A percentile compares a stretch with the other conserved stretches of the same genome.
Evolutionary conservation across 2,113 vertebrate species (phyloP).

Genomic region (Xyrauchen texanus): DNA sequence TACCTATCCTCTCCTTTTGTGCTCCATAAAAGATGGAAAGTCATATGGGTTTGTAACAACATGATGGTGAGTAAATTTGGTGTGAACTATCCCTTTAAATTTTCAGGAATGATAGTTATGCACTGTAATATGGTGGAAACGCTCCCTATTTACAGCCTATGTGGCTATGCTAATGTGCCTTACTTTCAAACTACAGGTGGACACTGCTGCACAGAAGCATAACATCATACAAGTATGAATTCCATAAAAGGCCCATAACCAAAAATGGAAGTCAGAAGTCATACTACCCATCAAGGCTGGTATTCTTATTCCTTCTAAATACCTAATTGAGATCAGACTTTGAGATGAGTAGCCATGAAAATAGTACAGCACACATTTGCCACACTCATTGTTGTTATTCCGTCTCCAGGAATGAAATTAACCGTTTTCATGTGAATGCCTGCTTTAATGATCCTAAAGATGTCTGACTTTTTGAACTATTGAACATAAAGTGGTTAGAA

Average conservation of each 20-base stretch:
- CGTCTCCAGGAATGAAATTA: background rate
- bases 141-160: too few relatives aligned
- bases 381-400: too few relatives aligned
- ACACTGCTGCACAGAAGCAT: background rate
- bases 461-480: background rate
- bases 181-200: background rate
- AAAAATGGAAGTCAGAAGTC: slow-evolving; percentile 5
- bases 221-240: background rate
- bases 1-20: too few relatives aligned
- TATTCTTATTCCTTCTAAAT: background rate
- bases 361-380: background rate
- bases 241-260: background rate
- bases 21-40: too few relatives aligned
- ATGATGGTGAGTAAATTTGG: too few relatives aligned
- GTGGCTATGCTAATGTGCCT: background rate
- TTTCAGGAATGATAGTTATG: too few relatives aligned
- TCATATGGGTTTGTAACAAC: too few relatives aligned
- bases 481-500: background rate
- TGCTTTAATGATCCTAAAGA: too few relatives aligned
- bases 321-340: background rate
- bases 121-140: too few relatives aligned
- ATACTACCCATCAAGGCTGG: background rate
- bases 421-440: background rate
- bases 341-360: background rate
- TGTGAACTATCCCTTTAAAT: too few relatives aligned